Conservation (phyloP, 2,113 vertebrate species). For the Lepisosteus osseus region DNA sequence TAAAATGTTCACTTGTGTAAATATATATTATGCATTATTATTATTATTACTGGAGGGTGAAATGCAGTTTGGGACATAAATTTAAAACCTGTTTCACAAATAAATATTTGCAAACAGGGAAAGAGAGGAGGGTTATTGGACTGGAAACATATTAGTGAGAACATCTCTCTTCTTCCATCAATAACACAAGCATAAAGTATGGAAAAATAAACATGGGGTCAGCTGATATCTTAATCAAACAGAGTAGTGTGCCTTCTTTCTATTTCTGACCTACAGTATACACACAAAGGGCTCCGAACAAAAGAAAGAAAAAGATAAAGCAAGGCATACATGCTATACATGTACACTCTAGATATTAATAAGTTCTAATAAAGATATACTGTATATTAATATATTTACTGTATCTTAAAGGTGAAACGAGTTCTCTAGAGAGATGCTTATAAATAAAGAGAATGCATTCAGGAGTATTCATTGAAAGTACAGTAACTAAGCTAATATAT, state of each 20-base stretch:
- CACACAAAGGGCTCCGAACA: not conserved
- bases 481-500: too few relatives aligned
- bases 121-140: conserved; percentile 18
- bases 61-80: conserved; percentile 7
- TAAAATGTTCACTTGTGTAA: not conserved
- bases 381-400: not conserved
- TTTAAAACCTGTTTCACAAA: conserved; percentile 27
- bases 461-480: too few relatives aligned
- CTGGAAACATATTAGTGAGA: conserved; percentile 6
- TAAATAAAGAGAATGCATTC: too few relatives aligned
- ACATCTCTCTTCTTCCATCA: conserved; percentile 17
- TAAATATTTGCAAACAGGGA: conserved; percentile 51
- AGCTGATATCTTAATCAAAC: conserved; percentile 24
- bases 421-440: too few relatives aligned
- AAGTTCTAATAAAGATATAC: not conserved
- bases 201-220: conserved; percentile 44
- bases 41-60: conserved; percentile 4
- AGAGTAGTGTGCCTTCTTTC: conserved; percentile 14
- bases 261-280: not conserved
- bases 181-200: conserved; percentile 30
- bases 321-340: not conserved
- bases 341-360: not conserved
- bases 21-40: not conserved
- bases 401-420: too few relatives aligned
- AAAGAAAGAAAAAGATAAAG: not conserved